These are phyloP conservation scores for Gari tellinella DNA, from an alignment of 2,888 invertebrate genomes.

Conservation along the genomic window DNA sequence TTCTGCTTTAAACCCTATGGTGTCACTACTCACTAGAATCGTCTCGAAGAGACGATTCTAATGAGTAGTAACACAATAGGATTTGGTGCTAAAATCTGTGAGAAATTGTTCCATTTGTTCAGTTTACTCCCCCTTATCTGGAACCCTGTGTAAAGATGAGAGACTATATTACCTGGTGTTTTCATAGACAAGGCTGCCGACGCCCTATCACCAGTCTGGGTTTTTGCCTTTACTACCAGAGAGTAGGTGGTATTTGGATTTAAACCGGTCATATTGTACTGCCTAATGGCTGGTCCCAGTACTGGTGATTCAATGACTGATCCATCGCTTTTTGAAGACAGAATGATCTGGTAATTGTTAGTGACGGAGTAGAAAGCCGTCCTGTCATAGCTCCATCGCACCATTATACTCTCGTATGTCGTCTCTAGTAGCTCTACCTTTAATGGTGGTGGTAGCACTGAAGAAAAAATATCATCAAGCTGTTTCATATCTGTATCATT, in stretches of 20 bases:
- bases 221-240: conserved; percentile 35
- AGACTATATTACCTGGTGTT: conserved; percentile 42
- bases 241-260: conserved; percentile 27
- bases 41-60: too few relatives aligned
- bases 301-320: conserved; percentile 4
- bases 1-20: too few relatives aligned
- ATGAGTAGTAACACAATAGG: too few relatives aligned
- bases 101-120: too few relatives aligned
- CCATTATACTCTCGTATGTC: conserved; percentile 21
- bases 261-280: conserved; percentile 36
- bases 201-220: conserved; percentile 22
- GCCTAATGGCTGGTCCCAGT: conserved; percentile 1
- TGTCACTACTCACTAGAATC: too few relatives aligned
- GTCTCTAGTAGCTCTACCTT: conserved; percentile 6
- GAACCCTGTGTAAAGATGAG: too few relatives aligned
- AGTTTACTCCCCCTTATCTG: too few relatives aligned
- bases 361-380: conserved; percentile 36
- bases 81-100: too few relatives aligned
- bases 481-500: too few relatives aligned
- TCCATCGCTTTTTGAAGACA: neutral
- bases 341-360: conserved; percentile 20
- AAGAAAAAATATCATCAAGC: conserved; percentile 5
- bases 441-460: conserved; percentile 52
- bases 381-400: conserved; percentile 41
- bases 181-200: conserved; percentile 13